Percentiles rank a stretch among this genome's conserved stretches.
These are phyloP conservation scores for Camponotus fellah DNA, from an alignment of 2,888 invertebrate genomes.

Conservation along the genomic window DNA sequence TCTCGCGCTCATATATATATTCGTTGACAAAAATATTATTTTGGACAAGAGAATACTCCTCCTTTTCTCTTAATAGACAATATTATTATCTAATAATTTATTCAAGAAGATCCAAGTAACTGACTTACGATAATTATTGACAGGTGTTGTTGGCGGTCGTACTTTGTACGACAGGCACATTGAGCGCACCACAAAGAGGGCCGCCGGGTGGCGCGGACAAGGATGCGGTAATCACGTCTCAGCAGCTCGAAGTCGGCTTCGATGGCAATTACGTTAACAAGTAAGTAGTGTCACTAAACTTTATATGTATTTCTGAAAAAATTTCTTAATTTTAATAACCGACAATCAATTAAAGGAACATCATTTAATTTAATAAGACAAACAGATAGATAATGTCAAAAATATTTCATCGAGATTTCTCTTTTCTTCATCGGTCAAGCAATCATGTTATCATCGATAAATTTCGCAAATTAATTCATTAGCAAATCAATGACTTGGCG, in stretches of 20 bases:
- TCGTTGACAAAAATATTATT: neutral
- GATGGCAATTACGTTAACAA: constrained; percentile 85
- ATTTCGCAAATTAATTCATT: neutral
- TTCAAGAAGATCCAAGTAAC: neutral
- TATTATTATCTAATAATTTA: neutral
- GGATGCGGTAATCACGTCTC: constrained; percentile 84
- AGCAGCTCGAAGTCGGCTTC: constrained; percentile 85
- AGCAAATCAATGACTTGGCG: constrained; percentile 2
- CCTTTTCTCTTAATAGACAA: neutral
- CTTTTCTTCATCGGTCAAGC: neutral
- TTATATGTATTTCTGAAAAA: neutral
- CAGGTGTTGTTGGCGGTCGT: constrained; percentile 82
- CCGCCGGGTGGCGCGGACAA: constrained; percentile 80
- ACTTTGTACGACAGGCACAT: constrained; percentile 81
- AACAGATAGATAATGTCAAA: neutral
- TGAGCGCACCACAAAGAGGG: constrained; percentile 81
- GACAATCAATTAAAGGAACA: neutral
- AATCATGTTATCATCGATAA: constrained; percentile 1
- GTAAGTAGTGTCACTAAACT: constrained; percentile 73
- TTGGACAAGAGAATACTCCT: neutral
- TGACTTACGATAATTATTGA: constrained; percentile 31
- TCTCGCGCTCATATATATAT: neutral
- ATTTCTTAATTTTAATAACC: neutral
- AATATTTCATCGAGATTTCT: neutral
- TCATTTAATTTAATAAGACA: neutral